Evolutionary conservation across 2,888 invertebrate genomes (phyloP), one percentile per base, ranked within the genome.

Genomic region (Drosophila mercatorum): DNA sequence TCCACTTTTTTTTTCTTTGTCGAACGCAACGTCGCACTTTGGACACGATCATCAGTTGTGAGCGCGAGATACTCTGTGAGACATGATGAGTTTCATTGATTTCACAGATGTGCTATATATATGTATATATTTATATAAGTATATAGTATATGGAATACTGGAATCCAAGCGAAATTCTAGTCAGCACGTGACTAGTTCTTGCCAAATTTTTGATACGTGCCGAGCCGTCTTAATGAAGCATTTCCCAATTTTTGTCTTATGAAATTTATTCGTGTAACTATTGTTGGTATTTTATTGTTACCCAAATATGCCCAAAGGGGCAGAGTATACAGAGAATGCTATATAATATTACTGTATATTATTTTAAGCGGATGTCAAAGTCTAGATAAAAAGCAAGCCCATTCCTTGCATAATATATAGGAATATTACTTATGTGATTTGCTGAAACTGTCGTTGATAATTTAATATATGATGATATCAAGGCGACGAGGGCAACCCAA

Each of bases 1-100:
- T 53, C 53, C 36, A 53, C 53, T 53, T 53, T 72, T 75, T 68
- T 57, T 59, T 62, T 72, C 67, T 68, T 57, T 43, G 41, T 43
- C 47, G 55, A 60, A 58, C 22, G 51, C 46, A 51, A 11, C 44
- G 49, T 46, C 72, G 83, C 59, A 82, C 83, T 88, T 83, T 83
- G 83, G 67, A 88, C 83, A 46, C 68, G 71, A 88, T 83, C 88
- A 80, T 78, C 83, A 80, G 83, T 78, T 70, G 78, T 55, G 78
- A 55, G 56, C 31, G 31, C 5, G 31, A 34, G 31, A 34, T 7
- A 44, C 44, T 60, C 51, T 12, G 6, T 44, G 28, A 31, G 41
- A 17, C 55, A 31, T 5, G 51, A 59, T 63, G 62, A 62, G 58
- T 58, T 68, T n/a, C 36, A 38, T 66, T 43, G 41, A 62, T 59